Evolutionary conservation across 1,140 invertebrate genomes (phyloP).

Genomic region (Drosophila ercepeae): DNA sequence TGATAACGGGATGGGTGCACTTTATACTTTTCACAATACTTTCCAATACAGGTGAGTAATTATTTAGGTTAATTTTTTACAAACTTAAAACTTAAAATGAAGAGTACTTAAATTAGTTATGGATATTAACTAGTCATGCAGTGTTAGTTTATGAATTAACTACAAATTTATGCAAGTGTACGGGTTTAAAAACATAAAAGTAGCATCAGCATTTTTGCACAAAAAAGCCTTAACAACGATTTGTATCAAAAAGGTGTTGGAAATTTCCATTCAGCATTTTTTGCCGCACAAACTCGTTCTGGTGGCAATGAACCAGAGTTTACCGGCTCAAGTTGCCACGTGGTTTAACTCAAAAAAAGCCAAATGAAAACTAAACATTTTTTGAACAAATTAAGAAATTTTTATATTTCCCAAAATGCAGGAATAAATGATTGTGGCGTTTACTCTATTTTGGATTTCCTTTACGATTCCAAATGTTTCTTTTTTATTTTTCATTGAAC

Average conservation of each 20-base stretch:
- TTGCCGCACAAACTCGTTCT: slow-evolving; percentile 24
- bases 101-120: neutral
- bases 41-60: neutral
- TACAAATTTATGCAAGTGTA: neutral
- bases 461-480: too few species aligned
- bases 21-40: slow-evolving; percentile 1
- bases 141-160: neutral
- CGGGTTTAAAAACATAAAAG: too few species aligned
- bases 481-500: slow-evolving; percentile 21
- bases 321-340: slow-evolving; percentile 26
- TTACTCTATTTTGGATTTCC: neutral
- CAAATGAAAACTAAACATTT: neutral
- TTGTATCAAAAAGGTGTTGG: neutral
- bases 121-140: too few species aligned
- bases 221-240: neutral
- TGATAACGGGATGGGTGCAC: neutral
- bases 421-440: too few species aligned
- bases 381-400: neutral
- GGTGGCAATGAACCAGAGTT: neutral
- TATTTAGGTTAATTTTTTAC: neutral
- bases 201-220: neutral
- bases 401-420: too few species aligned
- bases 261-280: neutral
- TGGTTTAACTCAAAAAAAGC: slow-evolving; percentile 14
- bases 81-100: neutral